Base-by-base conservation (phyloP, 2,888 invertebrate species). In the Stictocephala bisonia region DNA sequence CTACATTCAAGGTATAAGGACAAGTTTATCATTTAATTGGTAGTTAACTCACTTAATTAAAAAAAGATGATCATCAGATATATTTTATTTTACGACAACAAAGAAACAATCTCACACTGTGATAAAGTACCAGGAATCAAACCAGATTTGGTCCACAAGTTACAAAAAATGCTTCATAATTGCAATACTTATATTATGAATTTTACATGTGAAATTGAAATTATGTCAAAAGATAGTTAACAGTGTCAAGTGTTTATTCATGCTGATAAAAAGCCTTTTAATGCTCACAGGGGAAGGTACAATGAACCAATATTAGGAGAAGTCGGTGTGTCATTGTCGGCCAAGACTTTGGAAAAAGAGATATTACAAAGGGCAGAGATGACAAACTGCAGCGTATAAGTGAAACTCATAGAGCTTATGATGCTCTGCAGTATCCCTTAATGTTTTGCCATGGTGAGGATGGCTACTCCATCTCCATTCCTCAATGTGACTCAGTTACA, bases 351-450 rank as follows among this genome's bases (percentile, higher is more conserved):
- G 66, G 29, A 72, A 75, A 69, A 24, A 67, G 44, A 64, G 60
- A 77, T 51, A 78, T 82, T 24, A 70, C 79, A 6, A 72, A 79
- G 29, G 31, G 72, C 15, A 56, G 75, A 50, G 68, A 73, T 24
- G 71, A 75, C 18, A 53, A 22, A 11, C 22, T 81, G 29, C 27
- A 51, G n/a, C 27, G 60, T 18, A 71, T 75, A 22, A 26, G 41
- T 7, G 79, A 81, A 51, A 76, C 76, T 18, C 75, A 78, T 51
- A 40, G 75, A 27, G 67, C 75, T 1, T 79, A 78, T 27, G 81
- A 83, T 72, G 74, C 82, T 26, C 72, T 83, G 31, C 76, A 78
- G 26, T 83, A 83, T 70, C 81, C 81, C 0, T 26, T 84, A 1
- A 75, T 81, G 66, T 83, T 81, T 73, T 77, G 77, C 9, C 44